phyloP scores from a whole-genome alignment of 1,140 invertebrate genomes.

The Sycobia sp. region DNA sequence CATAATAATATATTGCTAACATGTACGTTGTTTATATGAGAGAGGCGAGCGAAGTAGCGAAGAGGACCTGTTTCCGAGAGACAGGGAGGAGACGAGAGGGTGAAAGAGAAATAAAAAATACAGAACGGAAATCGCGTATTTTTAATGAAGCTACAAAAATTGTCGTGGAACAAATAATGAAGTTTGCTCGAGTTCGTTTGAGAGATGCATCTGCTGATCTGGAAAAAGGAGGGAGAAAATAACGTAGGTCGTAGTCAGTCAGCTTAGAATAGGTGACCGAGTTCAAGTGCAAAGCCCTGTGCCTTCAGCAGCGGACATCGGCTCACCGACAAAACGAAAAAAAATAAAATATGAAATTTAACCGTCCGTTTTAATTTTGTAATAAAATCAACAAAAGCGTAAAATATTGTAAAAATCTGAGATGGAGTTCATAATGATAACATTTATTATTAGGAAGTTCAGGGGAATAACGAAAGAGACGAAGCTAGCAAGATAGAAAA shows the following conservation, averaged over 20 bases:
- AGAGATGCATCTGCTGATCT: constrained; percentile 31
- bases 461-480: not conserved
- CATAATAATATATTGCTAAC: constrained; percentile 63
- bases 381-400: constrained; percentile 52
- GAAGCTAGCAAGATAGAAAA: constrained; percentile 6
- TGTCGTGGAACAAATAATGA: constrained; percentile 34
- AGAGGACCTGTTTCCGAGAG: no score
- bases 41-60: constrained; percentile 25
- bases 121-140: constrained; percentile 17
- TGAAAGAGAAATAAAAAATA: constrained; percentile 9
- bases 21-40: constrained; percentile 59
- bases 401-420: constrained; percentile 49
- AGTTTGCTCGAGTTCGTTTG: constrained; percentile 20
- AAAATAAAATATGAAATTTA: constrained; percentile 53
- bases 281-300: constrained; percentile 64
- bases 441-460: constrained; percentile 31
- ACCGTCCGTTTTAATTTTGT: constrained; percentile 63
- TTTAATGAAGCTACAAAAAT: constrained; percentile 26
- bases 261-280: constrained; percentile 61
- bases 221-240: constrained; percentile 19
- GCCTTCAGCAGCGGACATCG: constrained; percentile 63
- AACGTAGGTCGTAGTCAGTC: constrained; percentile 50
- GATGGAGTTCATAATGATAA: constrained; percentile 39
- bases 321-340: constrained; percentile 57
- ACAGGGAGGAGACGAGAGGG: not conserved